Percentiles rank a stretch among this genome's conserved stretches.
Evolutionary conservation across 2,888 invertebrate species (phyloP).

Genomic region (Chymomyza amoena): DNA sequence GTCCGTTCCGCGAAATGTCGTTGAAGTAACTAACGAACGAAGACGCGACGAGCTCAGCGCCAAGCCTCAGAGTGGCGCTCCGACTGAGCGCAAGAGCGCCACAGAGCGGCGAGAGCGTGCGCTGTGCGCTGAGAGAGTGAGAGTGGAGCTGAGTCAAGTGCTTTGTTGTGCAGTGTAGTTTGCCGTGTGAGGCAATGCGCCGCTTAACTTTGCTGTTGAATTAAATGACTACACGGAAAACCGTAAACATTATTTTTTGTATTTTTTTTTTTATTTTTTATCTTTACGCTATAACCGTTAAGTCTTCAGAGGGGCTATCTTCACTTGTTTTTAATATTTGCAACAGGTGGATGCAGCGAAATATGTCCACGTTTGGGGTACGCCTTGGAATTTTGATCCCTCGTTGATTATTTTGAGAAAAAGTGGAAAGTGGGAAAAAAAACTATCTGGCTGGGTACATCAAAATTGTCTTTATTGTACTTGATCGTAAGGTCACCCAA

Average conservation of each 20-base stretch:
- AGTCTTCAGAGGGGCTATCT: background rate
- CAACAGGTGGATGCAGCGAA: background rate
- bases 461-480: too few relatives aligned
- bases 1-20: constrained; percentile 74
- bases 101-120: background rate
- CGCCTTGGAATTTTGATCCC: too few relatives aligned
- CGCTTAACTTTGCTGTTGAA: constrained; percentile 50
- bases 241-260: constrained; percentile 9
- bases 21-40: constrained; percentile 69
- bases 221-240: constrained; percentile 46
- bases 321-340: background rate
- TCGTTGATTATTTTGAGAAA: too few relatives aligned
- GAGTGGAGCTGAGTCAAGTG: constrained; percentile 1
- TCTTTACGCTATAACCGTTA: background rate
- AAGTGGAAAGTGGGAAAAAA: too few relatives aligned
- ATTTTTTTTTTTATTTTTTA: background rate
- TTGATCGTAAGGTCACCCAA: too few relatives aligned
- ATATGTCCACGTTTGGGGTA: too few relatives aligned
- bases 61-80: constrained; percentile 28
- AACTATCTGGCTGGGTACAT: too few relatives aligned
- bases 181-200: constrained; percentile 46
- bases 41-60: background rate
- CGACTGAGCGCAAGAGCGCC: constrained; percentile 18
- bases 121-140: background rate
- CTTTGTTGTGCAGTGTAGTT: constrained; percentile 54